phyloP scores from a whole-genome alignment of 2,888 invertebrate species.

The Philereme vetulata region DNA sequence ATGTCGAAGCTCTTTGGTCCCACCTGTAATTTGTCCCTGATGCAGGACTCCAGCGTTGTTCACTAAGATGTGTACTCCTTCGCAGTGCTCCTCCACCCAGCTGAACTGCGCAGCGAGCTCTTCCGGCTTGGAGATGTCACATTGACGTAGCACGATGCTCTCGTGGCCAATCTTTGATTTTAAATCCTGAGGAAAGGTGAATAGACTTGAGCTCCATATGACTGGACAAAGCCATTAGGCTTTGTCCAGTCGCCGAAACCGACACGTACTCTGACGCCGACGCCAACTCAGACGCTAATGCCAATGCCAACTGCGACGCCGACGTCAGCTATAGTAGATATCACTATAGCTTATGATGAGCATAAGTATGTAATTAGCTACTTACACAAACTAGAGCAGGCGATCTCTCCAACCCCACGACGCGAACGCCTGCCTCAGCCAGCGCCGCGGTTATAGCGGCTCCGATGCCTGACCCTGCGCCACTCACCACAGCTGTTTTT shows the following conservation, averaged over 20 bases:
- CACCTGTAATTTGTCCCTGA: conserved; percentile 46
- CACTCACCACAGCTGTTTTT: conserved; percentile 85
- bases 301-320: no score
- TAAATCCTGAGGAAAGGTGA: conserved; percentile 4
- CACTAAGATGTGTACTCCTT: conserved; percentile 55
- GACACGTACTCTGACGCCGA: no score
- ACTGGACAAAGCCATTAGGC: no score
- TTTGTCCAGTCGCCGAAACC: no score
- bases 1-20: no score
- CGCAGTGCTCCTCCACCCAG: conserved; percentile 51
- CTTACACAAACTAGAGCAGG: not conserved
- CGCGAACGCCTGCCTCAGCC: conserved; percentile 61
- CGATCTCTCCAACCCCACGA: conserved; percentile 58
- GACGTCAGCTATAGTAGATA: no score
- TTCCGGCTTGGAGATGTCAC: conserved; percentile 54
- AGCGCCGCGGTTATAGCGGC: conserved; percentile 62
- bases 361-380: no score
- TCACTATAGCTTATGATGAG: no score
- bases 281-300: no score
- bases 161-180: conserved; percentile 35
- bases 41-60: conserved; percentile 60
- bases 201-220: no score
- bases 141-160: conserved; percentile 47
- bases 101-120: conserved; percentile 50
- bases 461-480: conserved; percentile 85